Conservation (phyloP, 1,140 invertebrate genomes). For the Drosophila arawakana region DNA sequence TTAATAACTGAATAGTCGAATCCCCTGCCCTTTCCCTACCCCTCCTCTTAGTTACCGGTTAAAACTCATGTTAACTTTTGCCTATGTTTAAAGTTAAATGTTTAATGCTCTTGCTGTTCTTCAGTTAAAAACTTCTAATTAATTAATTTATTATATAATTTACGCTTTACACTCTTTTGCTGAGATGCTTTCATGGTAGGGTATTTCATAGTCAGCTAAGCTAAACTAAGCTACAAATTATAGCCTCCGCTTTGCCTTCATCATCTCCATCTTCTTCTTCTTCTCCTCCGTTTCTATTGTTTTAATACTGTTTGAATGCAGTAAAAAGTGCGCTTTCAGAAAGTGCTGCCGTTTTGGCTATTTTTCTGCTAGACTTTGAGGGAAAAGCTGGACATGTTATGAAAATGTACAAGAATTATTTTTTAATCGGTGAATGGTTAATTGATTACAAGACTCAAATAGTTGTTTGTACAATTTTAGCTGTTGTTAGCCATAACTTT, state of each 20-base stretch:
- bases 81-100: slow-evolving; percentile 32
- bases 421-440: too few species aligned
- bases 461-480: too few species aligned
- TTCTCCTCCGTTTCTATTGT: slow-evolving; percentile 8
- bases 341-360: too few species aligned
- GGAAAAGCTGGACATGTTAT: too few species aligned
- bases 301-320: slow-evolving; percentile 43
- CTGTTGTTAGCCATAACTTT: too few species aligned
- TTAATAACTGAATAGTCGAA: slow-evolving; percentile 29
- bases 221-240: not conserved
- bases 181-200: not conserved
- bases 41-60: slow-evolving; percentile 22
- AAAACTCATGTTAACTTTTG: slow-evolving; percentile 63
- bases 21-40: not conserved
- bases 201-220: slow-evolving; percentile 22
- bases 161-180: slow-evolving; percentile 35
- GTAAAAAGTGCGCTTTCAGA: slow-evolving; percentile 26
- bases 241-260: too few species aligned
- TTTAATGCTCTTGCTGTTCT: slow-evolving; percentile 12
- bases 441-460: too few species aligned
- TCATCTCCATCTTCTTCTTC: too few species aligned
- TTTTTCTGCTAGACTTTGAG: too few species aligned
- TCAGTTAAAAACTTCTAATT: slow-evolving; percentile 60
- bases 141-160: slow-evolving; percentile 31
- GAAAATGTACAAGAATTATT: too few species aligned